phyloP scores from a whole-genome alignment of 2,888 invertebrate genomes.

The Mongoloraphidia duomilia region DNA sequence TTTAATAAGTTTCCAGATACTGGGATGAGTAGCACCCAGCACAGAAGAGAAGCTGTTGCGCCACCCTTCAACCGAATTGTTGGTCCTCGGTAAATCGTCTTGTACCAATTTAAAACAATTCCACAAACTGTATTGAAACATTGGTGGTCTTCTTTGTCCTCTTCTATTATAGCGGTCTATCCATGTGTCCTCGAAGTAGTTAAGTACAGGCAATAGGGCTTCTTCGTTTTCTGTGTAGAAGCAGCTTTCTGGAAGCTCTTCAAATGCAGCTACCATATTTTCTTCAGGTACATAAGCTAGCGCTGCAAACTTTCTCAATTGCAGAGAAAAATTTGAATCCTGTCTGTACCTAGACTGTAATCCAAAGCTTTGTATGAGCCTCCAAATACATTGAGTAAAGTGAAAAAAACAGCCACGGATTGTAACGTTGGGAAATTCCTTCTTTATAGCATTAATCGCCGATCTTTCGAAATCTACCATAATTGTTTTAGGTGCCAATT shows the following conservation, averaged over 20 bases:
- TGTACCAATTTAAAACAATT: constrained; percentile 4
- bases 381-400: constrained; percentile 10
- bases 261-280: constrained; percentile 5
- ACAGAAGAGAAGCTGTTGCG: constrained; percentile 10
- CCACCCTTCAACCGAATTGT: constrained; percentile 12
- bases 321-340: constrained; percentile 10
- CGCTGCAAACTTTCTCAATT: constrained; percentile 9
- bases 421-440: constrained; percentile 5
- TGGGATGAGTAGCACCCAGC: too few relatives aligned
- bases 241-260: constrained; percentile 2
- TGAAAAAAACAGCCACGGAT: constrained; percentile 12
- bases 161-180: constrained; percentile 9
- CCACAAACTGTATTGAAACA: constrained; percentile 7
- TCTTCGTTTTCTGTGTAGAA: constrained; percentile 2
- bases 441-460: constrained; percentile 6
- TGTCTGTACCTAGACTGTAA: constrained; percentile 6
- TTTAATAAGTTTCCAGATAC: too few relatives aligned
- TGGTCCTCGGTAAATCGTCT: constrained; percentile 5
- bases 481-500: constrained; percentile 2
- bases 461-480: constrained; percentile 8
- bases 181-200: constrained; percentile 10
- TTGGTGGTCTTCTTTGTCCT: constrained; percentile 2
- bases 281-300: constrained; percentile 10
- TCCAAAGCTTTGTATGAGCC: constrained; percentile 8
- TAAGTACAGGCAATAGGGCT: constrained; percentile 2